Base-by-base conservation (phyloP, 2,888 invertebrate genomes). In the Agapostemon virescens region DNA sequence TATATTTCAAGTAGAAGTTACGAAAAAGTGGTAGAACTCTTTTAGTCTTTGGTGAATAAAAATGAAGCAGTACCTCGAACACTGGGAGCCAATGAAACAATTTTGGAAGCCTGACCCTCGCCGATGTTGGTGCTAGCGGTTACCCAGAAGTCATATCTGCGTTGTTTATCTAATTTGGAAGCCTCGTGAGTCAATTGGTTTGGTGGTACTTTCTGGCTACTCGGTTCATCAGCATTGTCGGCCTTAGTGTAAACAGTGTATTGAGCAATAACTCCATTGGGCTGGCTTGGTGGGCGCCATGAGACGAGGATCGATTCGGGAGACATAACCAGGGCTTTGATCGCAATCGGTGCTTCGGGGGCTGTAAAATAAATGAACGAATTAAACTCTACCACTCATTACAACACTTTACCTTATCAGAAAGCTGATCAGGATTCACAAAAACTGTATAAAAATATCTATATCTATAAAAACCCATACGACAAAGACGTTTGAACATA, bases 41-140 rank as follows among this genome's bases (percentile, higher is more conserved):
- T n/a, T n/a, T 4, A n/a, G n/a, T 11, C n/a, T 1, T n/a, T 49
- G 49, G 4, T n/a, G 4, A n/a, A 49, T n/a, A n/a, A n/a, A 4
- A 49, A n/a, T 49, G n/a, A 11, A n/a, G 20, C n/a, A 11, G 85
- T 92, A 97, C 97, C 97, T 94, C 96, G 95, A 82, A 95, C 95
- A 86, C 96, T 97, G 33, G 98, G 97, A 90, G 97, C 96, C 88
- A 97, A 96, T 6, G 96, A 95, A 69, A 98, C 97, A 83, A 96
- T 96, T 90, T 97, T 97, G 77, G 98, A 98, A 76, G 96, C 95
- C 92, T 97, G 97, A 61, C 98, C 98, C 94, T 98, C 98, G 0
- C 98, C 98, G 90, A 98, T 98, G 86, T 97, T 97, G 0, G 98
- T 98, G 82, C 97, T 97, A 58, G 98, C 98, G 6, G 98, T 98